These are phyloP conservation scores for Drosophila pandora DNA, from an alignment of 1,140 invertebrate species.

Conservation along the genomic window DNA sequence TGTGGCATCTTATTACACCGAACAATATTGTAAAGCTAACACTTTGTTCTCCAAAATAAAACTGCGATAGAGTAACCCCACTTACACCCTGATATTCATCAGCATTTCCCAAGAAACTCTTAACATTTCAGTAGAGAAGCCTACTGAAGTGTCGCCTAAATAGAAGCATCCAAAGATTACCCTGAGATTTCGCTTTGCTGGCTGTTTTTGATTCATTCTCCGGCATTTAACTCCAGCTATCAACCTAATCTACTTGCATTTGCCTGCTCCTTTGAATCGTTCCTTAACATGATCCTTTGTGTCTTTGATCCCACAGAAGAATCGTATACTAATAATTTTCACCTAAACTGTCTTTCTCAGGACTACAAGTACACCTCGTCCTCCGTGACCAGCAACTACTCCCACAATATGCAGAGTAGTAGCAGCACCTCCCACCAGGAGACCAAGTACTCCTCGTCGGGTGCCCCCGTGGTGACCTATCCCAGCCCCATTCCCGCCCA, in stretches of 20 bases:
- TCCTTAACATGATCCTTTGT: conserved; percentile 27
- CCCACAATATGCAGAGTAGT: conserved; percentile 72
- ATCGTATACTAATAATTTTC: neutral
- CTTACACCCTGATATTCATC: conserved; percentile 20
- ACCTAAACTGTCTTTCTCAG: conserved; percentile 17
- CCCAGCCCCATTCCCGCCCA: conserved; percentile 84
- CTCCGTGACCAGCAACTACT: conserved; percentile 80
- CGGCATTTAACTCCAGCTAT: conserved; percentile 9
- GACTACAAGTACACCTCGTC: conserved; percentile 68
- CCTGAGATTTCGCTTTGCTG: neutral
- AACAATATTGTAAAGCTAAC: conserved; percentile 13
- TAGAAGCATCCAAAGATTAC: neutral
- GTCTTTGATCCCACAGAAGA: neutral
- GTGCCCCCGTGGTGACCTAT: conserved; percentile 80
- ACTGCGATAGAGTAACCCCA: conserved; percentile 1
- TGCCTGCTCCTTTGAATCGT: conserved; percentile 37
- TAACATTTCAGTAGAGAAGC: neutral
- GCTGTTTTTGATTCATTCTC: conserved; percentile 12
- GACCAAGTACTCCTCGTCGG: conserved; percentile 84
- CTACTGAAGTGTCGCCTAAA: neutral
- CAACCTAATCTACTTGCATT: conserved; percentile 11
- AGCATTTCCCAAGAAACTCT: neutral
- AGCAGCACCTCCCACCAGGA: conserved; percentile 58
- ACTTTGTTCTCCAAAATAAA: neutral
- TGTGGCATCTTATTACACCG: conserved; percentile 9